Percentiles rank a stretch among this genome's conserved stretches.
Conservation (phyloP, 2,888 invertebrate genomes). For the Apotomis capreana region DNA sequence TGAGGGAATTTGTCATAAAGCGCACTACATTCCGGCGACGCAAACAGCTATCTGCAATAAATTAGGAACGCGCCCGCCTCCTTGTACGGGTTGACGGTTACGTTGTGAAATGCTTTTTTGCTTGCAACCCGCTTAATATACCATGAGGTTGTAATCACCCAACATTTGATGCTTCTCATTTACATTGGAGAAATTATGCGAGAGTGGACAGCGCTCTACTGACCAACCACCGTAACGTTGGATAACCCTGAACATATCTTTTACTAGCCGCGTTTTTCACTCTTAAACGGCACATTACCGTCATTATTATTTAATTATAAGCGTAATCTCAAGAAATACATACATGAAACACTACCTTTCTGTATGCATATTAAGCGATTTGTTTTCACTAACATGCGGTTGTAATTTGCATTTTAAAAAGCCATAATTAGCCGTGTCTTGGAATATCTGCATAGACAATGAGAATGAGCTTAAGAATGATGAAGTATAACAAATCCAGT, state of each 20-base stretch:
- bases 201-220: constrained; percentile 16
- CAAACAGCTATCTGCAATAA: constrained; percentile 47
- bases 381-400: constrained; percentile 39
- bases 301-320: constrained; percentile 26
- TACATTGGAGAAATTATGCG: constrained; percentile 29
- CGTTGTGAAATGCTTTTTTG: constrained; percentile 55
- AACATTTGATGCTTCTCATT: constrained; percentile 41
- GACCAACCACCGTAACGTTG: constrained; percentile 34
- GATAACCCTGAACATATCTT: constrained; percentile 30
- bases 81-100: constrained; percentile 49
- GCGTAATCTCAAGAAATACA: constrained; percentile 21
- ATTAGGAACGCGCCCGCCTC: constrained; percentile 48
- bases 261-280: constrained; percentile 6
- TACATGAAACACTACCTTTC: constrained; percentile 21
- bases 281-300: constrained; percentile 26
- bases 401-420: constrained; percentile 28
- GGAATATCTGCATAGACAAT: constrained; percentile 29
- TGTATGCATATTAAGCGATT: constrained; percentile 38
- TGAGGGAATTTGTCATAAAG: constrained; percentile 58
- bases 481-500: constrained; percentile 3
- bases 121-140: constrained; percentile 47
- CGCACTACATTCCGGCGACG: constrained; percentile 46
- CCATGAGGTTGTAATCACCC: constrained; percentile 35
- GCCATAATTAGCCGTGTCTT: constrained; percentile 17
- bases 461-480: constrained; percentile 1